Percentiles rank a stretch among this genome's conserved stretches.
phyloP scores from a whole-genome alignment of 2,113 vertebrate genomes.

The human region DNA sequence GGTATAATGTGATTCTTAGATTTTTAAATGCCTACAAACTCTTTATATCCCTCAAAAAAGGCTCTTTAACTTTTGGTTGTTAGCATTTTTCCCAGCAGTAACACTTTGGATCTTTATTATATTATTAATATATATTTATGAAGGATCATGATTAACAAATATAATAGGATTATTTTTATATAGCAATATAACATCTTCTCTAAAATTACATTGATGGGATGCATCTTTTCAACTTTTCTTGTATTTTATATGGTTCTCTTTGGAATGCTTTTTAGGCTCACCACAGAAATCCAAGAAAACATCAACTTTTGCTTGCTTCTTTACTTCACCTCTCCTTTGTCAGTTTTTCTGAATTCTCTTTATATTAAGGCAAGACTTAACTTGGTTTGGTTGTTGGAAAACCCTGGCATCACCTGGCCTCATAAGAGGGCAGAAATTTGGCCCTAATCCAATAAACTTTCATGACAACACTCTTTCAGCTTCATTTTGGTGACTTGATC shows the following conservation, averaged over 20 bases:
- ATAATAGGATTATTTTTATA: conserved; percentile 9
- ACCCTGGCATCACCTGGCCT: conserved; percentile 48
- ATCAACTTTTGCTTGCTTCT: conserved; percentile 31
- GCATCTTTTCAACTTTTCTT: neutral
- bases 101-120: neutral
- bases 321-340: conserved; percentile 53
- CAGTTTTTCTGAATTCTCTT: conserved; percentile 48
- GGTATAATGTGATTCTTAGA: neutral
- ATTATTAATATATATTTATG: neutral
- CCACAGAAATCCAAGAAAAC: conserved; percentile 22
- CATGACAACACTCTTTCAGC: conserved; percentile 64
- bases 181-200: neutral
- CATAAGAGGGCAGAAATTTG: conserved; percentile 68
- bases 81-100: neutral
- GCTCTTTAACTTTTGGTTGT: neutral
- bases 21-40: conserved; percentile 1
- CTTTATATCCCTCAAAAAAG: neutral
- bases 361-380: conserved; percentile 60
- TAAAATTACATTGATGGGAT: conserved; percentile 10
- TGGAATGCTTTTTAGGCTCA: neutral
- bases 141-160: neutral
- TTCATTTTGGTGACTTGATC: conserved; percentile 75
- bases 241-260: conserved; percentile 13
- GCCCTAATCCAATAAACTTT: conserved; percentile 63
- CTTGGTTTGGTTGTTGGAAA: conserved; percentile 62